A percentile compares a stretch with the other conserved stretches of the same genome.
Conservation (phyloP, 1,140 invertebrate species). For the Halyomorpha halys region DNA sequence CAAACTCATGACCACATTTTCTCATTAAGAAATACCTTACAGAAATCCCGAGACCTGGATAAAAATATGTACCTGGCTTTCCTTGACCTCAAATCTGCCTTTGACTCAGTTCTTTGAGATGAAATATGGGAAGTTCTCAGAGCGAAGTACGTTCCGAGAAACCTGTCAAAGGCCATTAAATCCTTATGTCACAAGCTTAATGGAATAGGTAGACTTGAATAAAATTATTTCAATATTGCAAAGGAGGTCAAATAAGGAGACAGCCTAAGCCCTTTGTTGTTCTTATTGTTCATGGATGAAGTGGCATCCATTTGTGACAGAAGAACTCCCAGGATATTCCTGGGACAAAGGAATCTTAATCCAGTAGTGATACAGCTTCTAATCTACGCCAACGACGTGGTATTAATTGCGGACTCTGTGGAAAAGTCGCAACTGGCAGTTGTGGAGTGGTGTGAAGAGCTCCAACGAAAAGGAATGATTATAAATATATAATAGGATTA, state of each 20-base stretch:
- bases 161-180: too few relatives aligned
- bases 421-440: not conserved
- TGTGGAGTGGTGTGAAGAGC: too few relatives aligned
- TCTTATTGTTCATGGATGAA: too few relatives aligned
- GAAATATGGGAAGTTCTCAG: slow-evolving; percentile 4
- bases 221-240: not conserved
- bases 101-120: slow-evolving; percentile 8
- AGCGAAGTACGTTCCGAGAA: not conserved
- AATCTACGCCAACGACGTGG: too few relatives aligned
- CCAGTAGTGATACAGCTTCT: too few relatives aligned
- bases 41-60: too few relatives aligned
- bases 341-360: not conserved
- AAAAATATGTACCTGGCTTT: too few relatives aligned
- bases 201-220: not conserved
- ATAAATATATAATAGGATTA: too few relatives aligned
- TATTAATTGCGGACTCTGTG: not conserved
- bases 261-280: too few relatives aligned
- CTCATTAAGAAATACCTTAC: too few relatives aligned
- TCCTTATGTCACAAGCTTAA: not conserved
- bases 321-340: not conserved
- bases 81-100: too few relatives aligned
- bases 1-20: not conserved
- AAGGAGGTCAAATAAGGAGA: slow-evolving; percentile 5
- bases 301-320: slow-evolving; percentile 1
- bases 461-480: too few relatives aligned